These are phyloP conservation scores for Ceratina japonica DNA, from an alignment of 1,140 invertebrate species.

Conservation along the genomic window DNA sequence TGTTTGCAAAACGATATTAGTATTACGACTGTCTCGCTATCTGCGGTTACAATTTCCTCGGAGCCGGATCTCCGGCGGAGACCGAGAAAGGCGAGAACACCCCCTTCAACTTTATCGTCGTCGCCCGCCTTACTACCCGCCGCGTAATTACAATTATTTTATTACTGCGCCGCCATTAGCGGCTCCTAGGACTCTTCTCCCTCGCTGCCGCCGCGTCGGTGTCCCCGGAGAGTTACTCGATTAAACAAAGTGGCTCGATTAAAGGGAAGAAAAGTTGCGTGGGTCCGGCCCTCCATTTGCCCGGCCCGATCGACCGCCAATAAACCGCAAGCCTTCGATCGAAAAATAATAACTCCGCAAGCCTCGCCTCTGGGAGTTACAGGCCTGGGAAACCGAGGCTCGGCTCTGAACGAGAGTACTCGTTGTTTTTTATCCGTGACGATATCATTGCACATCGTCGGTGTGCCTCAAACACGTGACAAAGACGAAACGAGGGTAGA, in stretches of 20 bases:
- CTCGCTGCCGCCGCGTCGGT: background rate
- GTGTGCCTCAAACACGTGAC: too few relatives aligned
- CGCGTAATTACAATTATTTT: constrained; percentile 32
- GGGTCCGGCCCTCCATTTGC: background rate
- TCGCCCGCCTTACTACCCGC: constrained; percentile 7
- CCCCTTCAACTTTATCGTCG: constrained; percentile 15
- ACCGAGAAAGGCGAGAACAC: too few relatives aligned
- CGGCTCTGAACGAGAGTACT: too few relatives aligned
- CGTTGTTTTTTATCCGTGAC: background rate
- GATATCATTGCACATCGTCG: background rate
- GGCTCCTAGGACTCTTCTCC: background rate
- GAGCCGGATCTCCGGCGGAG: constrained; percentile 9
- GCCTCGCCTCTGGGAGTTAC: too few relatives aligned
- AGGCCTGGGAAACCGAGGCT: background rate
- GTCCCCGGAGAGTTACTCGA: constrained; percentile 13
- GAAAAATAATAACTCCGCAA: background rate
- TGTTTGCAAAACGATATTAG: constrained; percentile 51
- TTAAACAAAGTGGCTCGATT: constrained; percentile 24
- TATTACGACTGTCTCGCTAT: constrained; percentile 45
- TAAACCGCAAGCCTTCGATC: background rate
- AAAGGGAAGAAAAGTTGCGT: constrained; percentile 2
- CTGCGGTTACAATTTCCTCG: constrained; percentile 47
- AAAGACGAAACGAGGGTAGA: too few relatives aligned
- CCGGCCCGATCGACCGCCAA: background rate
- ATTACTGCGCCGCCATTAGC: constrained; percentile 9